Evolutionary conservation across 2,797 vertebrate species (phyloP).

Genomic region (Furcifer pardalis): DNA sequence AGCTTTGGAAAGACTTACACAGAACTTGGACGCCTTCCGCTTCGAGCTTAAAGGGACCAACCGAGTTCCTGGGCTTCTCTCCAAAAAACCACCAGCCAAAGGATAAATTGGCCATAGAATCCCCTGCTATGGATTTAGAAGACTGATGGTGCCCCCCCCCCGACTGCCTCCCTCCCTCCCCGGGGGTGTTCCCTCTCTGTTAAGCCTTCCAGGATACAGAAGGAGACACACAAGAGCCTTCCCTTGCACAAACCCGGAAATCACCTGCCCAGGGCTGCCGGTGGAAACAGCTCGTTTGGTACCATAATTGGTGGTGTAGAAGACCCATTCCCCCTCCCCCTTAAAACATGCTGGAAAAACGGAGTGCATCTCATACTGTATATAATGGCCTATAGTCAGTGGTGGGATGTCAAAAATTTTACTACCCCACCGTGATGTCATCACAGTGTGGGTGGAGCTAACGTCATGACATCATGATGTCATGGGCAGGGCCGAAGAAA

Average conservation of each 20-base stretch:
- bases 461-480: too few species aligned
- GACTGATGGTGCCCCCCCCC: background rate
- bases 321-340: too few species aligned
- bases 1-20: background rate
- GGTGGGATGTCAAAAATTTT: too few species aligned
- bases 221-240: background rate
- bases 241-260: background rate
- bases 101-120: background rate
- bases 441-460: too few species aligned
- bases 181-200: too few species aligned
- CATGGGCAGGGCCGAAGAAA: too few species aligned
- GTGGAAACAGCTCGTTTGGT: background rate
- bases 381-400: too few species aligned
- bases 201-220: background rate
- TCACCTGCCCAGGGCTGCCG: background rate
- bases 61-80: background rate
- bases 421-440: too few species aligned
- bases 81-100: background rate
- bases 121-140: background rate
- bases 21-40: background rate
- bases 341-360: too few species aligned
- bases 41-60: slow-evolving; percentile 7
- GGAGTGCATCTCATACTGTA: too few species aligned
- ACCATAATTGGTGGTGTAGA: too few species aligned
- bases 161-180: too few species aligned